Evolutionary conservation across 2,888 invertebrate species (phyloP).

Genomic region (Nipponacmea schrenckii): DNA sequence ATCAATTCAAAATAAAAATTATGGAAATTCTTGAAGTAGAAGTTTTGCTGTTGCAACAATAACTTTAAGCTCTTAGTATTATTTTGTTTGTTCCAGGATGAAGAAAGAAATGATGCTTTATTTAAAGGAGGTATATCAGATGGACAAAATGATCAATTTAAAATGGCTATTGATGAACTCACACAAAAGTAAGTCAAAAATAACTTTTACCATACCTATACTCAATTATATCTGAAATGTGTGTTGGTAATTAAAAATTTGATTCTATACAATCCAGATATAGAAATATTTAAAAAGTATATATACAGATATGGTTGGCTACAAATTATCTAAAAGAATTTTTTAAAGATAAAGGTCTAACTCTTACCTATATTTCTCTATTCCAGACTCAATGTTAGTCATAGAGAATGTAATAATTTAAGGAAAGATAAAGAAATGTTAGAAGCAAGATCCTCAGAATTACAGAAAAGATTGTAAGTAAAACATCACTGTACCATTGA

Average conservation of each 20-base stretch:
- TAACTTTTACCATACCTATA: no score
- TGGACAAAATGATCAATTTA: conserved; percentile 48
- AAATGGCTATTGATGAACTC: conserved; percentile 52
- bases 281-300: no score
- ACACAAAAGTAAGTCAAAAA: conserved; percentile 41
- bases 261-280: no score
- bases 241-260: no score
- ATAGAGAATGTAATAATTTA: conserved; percentile 43
- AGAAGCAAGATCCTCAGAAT: conserved; percentile 51
- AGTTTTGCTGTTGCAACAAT: no score
- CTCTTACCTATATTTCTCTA: neutral
- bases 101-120: conserved; percentile 54
- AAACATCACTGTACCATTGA: neutral
- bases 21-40: no score
- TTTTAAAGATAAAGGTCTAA: no score
- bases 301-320: no score
- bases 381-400: conserved; percentile 39
- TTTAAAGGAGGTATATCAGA: conserved; percentile 58
- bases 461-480: conserved; percentile 54
- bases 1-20: no score
- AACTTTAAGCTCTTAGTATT: no score
- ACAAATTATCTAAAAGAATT: no score
- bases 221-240: neutral
- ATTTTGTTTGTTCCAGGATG: conserved; percentile 38
- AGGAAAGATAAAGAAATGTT: conserved; percentile 47